These are phyloP conservation scores for Erethizon dorsatum DNA, from an alignment of 2,797 vertebrate species.

Conservation along the genomic window DNA sequence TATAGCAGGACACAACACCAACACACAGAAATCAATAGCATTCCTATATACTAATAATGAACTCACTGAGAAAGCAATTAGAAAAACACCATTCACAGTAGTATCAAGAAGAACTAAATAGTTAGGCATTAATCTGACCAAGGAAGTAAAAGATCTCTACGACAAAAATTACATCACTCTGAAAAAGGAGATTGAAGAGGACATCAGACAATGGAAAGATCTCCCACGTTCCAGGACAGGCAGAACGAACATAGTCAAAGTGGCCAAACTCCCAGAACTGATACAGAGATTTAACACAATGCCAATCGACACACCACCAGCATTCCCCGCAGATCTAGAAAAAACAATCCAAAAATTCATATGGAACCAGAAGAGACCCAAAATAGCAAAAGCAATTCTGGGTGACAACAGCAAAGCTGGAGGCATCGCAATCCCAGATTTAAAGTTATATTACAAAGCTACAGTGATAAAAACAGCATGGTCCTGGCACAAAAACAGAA, in stretches of 20 bases:
- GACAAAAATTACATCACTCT: background rate
- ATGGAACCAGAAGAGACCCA: background rate
- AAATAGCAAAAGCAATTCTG: background rate
- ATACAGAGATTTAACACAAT: background rate
- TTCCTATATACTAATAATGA: background rate
- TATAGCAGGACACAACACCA: background rate
- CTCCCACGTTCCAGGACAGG: background rate
- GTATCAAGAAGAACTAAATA: background rate
- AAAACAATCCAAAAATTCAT: background rate
- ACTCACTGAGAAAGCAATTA: background rate
- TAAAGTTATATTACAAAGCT: background rate
- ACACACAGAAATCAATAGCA: background rate
- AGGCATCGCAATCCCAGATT: background rate
- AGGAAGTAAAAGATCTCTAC: background rate
- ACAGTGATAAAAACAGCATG: background rate
- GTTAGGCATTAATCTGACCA: background rate
- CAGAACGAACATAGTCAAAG: background rate
- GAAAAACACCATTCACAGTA: background rate
- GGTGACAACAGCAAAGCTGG: background rate
- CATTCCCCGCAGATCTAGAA: background rate
- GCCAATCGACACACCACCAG: background rate
- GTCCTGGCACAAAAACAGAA: background rate
- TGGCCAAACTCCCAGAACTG: background rate
- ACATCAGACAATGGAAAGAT: background rate
- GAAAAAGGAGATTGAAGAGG: background rate